Base-by-base conservation (phyloP, 30 jellyfish, hydroid and myxozoan species). In the Aurelia aurita complex sp. Pacific region DNA sequence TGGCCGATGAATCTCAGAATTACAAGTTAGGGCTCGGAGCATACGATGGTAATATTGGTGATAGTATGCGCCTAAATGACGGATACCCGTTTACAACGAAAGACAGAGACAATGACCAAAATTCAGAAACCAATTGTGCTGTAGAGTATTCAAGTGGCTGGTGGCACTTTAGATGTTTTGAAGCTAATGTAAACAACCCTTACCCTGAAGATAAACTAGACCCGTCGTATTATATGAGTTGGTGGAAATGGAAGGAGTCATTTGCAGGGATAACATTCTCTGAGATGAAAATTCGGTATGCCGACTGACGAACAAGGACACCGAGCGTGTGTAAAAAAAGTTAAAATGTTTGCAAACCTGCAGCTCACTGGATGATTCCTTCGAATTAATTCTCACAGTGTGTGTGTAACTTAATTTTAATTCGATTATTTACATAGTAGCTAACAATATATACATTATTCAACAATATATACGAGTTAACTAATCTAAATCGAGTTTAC, bases 91-190 rank as follows among this genome's bases (percentile, higher is more conserved):
- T 79, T 53, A 34, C 70, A 17, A 64, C 89, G 0, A 35, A 79
- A n/a, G 89, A 79, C 55, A 64, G 40, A 23, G 71, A 33, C 32
- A 73, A 63, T 34, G 71, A 46, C 14, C 2, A 0, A 6, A 13
- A 36, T 15, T 76, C 1, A 8, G 38, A 17, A 0, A 2, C 82
- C 16, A 42, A 61, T 64, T 79, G 89, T 64, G 89, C 71, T 10
- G 13, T 33, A 33, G 1, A 43, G 1, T n/a, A 50, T 13, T 6
- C 29, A 5, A 67, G 71, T n/a, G 89, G 70, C 29, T 79, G 89
- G 89, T 79, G 89, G 89, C 67, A 63, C 50, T n/a, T 35, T 12
- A 3, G 54, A 7, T 64, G 81, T 64, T 46, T 53, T 34, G 16
- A 34, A 35, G 89, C 80, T 11, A 79, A 64, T 12, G 42, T 79